Conservation (phyloP, 2,113 vertebrate genomes). For the Zonotrichia leucophrys region DNA sequence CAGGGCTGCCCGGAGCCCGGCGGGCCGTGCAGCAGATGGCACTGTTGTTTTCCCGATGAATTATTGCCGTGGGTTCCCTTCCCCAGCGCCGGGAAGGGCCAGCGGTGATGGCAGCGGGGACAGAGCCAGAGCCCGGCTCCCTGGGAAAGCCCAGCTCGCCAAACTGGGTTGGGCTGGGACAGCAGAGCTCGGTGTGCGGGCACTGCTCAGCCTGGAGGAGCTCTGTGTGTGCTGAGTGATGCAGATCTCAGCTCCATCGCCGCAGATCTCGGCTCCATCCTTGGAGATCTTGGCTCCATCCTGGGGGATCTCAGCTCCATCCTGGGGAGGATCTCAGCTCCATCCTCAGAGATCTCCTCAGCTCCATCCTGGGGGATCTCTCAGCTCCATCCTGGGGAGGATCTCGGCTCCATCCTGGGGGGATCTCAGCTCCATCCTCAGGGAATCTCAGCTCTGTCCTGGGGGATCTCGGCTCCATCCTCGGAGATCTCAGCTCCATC, state of each 20-base stretch:
- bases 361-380: no score
- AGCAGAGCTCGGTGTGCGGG: background rate
- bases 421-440: background rate
- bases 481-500: background rate
- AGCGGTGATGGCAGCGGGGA: fast-evolving
- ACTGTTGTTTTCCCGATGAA: conserved; percentile 14
- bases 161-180: background rate
- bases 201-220: background rate
- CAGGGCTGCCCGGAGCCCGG: background rate
- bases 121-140: background rate
- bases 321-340: no score
- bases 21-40: conserved; percentile 54
- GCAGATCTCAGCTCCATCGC: background rate
- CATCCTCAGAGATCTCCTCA: no score
- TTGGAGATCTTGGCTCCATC: background rate
- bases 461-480: no score
- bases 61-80: background rate
- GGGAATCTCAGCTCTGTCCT: background rate
- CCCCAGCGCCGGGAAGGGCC: background rate
- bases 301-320: no score
- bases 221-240: background rate
- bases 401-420: background rate
- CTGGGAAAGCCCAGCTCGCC: fast-evolving
- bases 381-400: background rate
- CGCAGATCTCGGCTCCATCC: background rate